phyloP scores from a whole-genome alignment of 1,140 invertebrate species.

The Caenorhabditis briggsae region DNA sequence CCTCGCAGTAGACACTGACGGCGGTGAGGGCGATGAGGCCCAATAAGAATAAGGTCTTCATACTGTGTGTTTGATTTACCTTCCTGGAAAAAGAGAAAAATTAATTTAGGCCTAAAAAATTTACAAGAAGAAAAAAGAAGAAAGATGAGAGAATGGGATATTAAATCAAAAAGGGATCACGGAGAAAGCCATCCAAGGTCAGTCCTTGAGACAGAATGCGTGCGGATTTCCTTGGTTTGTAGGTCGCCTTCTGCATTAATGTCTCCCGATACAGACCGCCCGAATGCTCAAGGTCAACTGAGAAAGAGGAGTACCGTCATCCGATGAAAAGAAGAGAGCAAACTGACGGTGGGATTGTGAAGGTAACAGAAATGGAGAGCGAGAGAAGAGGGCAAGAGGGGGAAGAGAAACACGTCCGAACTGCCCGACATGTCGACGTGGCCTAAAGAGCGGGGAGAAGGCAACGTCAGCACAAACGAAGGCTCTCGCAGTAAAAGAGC shows the following conservation, averaged over 20 bases:
- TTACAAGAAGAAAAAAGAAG: background rate
- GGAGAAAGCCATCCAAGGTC: background rate
- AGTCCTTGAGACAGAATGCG: background rate
- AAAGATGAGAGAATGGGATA: slow-evolving; percentile 3
- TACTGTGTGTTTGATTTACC: slow-evolving; percentile 52
- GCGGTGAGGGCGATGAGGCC: slow-evolving; percentile 64
- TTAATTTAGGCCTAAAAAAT: background rate
- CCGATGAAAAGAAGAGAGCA: background rate
- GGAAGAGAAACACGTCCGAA: background rate
- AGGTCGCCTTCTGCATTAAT: background rate
- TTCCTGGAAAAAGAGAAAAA: background rate
- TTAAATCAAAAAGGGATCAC: background rate
- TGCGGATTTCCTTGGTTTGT: background rate
- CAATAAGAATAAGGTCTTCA: slow-evolving; percentile 65
- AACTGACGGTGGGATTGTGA: slow-evolving; percentile 19
- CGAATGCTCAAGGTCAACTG: slow-evolving; percentile 38
- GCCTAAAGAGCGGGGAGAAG: slow-evolving; percentile 1
- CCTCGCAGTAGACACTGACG: slow-evolving; percentile 64
- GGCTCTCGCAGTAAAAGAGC: background rate
- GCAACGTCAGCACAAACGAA: slow-evolving; percentile 48
- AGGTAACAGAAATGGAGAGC: background rate
- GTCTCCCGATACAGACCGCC: background rate
- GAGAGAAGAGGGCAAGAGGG: slow-evolving; percentile 11
- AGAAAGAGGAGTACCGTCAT: background rate
- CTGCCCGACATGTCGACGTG: slow-evolving; percentile 50